phyloP scores from a whole-genome alignment of 2,113 vertebrate genomes.

The Malurus cyaneus region DNA sequence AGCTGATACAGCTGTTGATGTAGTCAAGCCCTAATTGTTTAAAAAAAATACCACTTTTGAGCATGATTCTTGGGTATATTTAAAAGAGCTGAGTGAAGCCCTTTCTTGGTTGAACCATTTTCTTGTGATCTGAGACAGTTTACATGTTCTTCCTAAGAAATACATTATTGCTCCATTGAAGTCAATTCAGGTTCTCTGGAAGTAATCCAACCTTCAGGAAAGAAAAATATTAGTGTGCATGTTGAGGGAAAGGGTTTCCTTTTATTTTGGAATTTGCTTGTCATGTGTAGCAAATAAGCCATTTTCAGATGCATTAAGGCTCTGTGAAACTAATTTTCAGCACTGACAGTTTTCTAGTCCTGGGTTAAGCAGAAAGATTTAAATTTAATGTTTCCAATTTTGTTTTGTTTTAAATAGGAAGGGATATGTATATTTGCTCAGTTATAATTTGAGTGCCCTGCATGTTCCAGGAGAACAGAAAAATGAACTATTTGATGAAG shows the following conservation, averaged over 20 bases:
- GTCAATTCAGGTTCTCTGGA: slow-evolving; percentile 44
- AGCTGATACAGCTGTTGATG: neutral
- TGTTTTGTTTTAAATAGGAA: neutral
- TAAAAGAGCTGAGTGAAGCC: neutral
- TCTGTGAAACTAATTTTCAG: slow-evolving; percentile 33
- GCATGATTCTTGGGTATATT: neutral
- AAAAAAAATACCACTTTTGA: neutral
- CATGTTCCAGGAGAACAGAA: neutral
- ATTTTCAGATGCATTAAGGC: slow-evolving; percentile 28
- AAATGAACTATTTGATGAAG: neutral
- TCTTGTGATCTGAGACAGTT: neutral
- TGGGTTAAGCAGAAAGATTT: slow-evolving; percentile 4
- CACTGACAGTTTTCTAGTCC: slow-evolving; percentile 11
- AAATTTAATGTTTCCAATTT: neutral
- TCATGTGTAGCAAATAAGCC: slow-evolving; percentile 38
- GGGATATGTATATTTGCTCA: neutral
- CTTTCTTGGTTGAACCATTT: neutral
- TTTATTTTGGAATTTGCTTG: slow-evolving; percentile 9
- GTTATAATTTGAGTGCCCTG: neutral
- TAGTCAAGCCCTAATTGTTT: slow-evolving; percentile 15
- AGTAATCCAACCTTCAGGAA: slow-evolving; percentile 41
- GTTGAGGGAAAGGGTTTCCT: slow-evolving; percentile 24
- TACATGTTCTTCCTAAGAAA: neutral
- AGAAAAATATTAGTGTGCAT: slow-evolving; percentile 42
- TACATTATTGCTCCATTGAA: neutral